A percentile compares a stretch with the other conserved stretches of the same genome.
These are phyloP conservation scores for Corapipo altera DNA, from an alignment of 2,113 vertebrate genomes.

Conservation along the genomic window DNA sequence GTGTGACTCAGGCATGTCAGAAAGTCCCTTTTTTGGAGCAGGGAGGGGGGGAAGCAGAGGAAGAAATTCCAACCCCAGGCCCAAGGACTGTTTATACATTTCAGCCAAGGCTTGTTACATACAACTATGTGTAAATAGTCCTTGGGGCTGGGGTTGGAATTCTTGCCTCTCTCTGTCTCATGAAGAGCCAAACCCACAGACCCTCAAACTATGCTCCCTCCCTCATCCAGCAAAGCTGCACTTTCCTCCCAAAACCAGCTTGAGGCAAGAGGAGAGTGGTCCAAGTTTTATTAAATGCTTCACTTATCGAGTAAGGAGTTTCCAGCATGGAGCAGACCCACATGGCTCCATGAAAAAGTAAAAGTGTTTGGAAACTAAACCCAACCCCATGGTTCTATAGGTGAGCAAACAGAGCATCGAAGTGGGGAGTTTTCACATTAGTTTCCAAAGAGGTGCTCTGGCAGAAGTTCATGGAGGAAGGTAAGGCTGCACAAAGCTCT, in stretches of 20 bases:
- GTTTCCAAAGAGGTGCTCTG: background rate
- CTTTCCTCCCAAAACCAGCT: background rate
- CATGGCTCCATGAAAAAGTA: background rate
- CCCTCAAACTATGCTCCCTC: background rate
- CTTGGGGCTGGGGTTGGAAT: slow-evolving; percentile 28
- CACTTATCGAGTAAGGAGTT: background rate
- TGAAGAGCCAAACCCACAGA: background rate
- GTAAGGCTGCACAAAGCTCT: background rate
- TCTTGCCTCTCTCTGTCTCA: background rate
- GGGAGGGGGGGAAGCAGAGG: no score
- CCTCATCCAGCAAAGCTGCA: background rate
- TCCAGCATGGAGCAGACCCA: background rate
- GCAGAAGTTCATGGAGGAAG: background rate
- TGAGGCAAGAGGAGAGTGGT: background rate
- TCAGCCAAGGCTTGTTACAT: background rate
- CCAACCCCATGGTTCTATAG: background rate
- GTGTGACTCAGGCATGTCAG: background rate
- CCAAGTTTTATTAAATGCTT: background rate
- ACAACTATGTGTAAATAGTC: slow-evolving; percentile 36
- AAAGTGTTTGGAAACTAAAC: background rate
- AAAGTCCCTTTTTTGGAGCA: background rate
- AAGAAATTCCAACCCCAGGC: background rate
- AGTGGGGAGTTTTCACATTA: no score
- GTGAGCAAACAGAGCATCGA: background rate
- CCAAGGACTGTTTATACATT: slow-evolving; percentile 35